Conservation (phyloP, 2,797 vertebrate genomes). For the Hapalemur alaotrensis region DNA sequence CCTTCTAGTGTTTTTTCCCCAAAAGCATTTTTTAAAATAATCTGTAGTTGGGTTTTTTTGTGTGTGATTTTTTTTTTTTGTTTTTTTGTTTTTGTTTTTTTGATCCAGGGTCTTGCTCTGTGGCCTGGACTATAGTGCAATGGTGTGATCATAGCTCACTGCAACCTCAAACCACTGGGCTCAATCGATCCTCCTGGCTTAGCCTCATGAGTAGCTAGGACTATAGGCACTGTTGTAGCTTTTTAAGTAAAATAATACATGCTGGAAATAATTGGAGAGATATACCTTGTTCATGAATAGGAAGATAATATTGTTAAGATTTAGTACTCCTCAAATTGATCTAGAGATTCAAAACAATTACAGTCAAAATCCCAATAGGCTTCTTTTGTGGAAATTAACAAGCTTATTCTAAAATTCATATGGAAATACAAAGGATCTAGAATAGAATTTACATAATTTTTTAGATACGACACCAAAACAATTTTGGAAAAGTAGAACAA, state of each 20-base stretch:
- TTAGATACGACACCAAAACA: slow-evolving; percentile 12
- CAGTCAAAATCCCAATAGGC: neutral
- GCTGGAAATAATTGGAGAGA: slow-evolving; percentile 1
- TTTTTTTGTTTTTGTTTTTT: neutral
- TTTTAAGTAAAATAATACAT: slow-evolving; percentile 8
- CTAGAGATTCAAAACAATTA: slow-evolving; percentile 23
- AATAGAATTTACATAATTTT: neutral
- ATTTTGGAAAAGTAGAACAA: slow-evolving; percentile 3
- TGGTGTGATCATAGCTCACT: neutral
- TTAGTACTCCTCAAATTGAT: neutral
- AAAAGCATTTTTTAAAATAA: neutral
- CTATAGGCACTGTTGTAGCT: neutral
- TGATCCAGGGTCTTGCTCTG: neutral
- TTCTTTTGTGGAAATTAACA: neutral
- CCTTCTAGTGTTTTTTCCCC: neutral
- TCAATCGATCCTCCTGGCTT: neutral
- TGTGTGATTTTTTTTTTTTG: neutral
- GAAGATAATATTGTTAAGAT: slow-evolving; percentile 1
- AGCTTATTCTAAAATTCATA: slow-evolving; percentile 20
- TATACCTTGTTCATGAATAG: neutral
- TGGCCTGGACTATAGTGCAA: neutral
- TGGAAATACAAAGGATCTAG: slow-evolving; percentile 20
- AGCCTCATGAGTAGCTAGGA: neutral
- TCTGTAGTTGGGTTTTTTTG: neutral
- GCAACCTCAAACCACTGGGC: neutral